A percentile compares a stretch with the other conserved stretches of the same genome.
Conservation (phyloP, 2,113 vertebrate species). For the Cinclus mexicanus region DNA sequence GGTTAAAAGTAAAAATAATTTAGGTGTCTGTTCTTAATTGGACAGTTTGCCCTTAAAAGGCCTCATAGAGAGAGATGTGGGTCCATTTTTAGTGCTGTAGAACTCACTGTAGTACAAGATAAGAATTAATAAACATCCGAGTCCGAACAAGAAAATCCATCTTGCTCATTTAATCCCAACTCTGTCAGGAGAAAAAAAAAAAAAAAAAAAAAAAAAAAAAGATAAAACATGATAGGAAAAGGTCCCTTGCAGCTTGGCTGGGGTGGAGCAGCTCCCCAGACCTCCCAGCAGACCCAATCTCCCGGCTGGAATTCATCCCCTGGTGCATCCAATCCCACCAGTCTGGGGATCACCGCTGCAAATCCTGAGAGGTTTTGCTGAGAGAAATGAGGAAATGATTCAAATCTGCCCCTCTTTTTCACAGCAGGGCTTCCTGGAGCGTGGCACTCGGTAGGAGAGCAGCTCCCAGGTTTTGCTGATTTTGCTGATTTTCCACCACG, state of each 20-base stretch:
- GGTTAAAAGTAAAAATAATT: too few relatives aligned
- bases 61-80: too few relatives aligned
- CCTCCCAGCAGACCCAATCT: neutral
- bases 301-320: fast-evolving
- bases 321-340: fast-evolving
- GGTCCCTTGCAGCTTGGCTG: neutral
- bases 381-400: neutral
- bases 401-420: neutral
- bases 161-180: too few relatives aligned
- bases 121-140: too few relatives aligned
- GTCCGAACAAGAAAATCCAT: too few relatives aligned
- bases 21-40: too few relatives aligned
- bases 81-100: too few relatives aligned
- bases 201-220: too few relatives aligned
- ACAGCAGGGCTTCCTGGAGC: neutral
- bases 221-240: neutral
- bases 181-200: too few relatives aligned
- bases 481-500: neutral
- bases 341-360: neutral
- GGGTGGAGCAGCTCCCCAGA: neutral
- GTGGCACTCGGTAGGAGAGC: neutral
- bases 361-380: neutral
- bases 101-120: too few relatives aligned
- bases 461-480: neutral
- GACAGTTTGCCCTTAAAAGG: too few relatives aligned